Base-by-base conservation (phyloP, 2,113 vertebrate genomes). In the Erinaceus europaeus region DNA sequence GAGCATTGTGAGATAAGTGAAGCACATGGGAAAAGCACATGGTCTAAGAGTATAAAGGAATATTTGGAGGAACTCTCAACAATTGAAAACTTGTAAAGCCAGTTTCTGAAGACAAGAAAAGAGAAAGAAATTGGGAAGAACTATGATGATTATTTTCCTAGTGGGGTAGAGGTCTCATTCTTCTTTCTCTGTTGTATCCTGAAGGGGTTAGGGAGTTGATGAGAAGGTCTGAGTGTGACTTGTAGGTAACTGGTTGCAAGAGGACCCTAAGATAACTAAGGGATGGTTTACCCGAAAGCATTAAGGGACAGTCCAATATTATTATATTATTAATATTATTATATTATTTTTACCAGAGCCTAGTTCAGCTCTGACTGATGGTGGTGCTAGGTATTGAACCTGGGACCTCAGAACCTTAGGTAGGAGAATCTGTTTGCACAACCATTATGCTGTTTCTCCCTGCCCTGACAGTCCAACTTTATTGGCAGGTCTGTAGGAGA, bases 251-350 rank as follows among this genome's bases (percentile, higher is more conserved):
- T 71, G 62, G 10, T 13, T 90, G 53, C 11, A 50, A 38, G 5
- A n/a, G n/a, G n/a, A 57, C 9, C 72, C 71, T 69, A 68, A n/a
- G n/a, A n/a, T n/a, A 76, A 83, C 52, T 88, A 59, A 84, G 17
- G 34, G 5, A 4, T 62, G n/a, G 21, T 38, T 77, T 21, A 40
- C 14, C 25, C 72, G 74, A 12, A 50, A 59, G 3, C 1, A 46
- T 55, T 20, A 36, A 64, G n/a, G n/a, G n/a, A n/a, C n/a, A n/a
- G n/a, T n/a, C n/a, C n/a, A n/a, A n/a, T n/a, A n/a, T n/a, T n/a
- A n/a, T n/a, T n/a, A n/a, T n/a, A n/a, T n/a, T n/a, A n/a, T n/a
- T n/a, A n/a, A n/a, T n/a, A n/a, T n/a, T n/a, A n/a, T n/a, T n/a
- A n/a, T n/a, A n/a, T n/a, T n/a, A n/a, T n/a, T n/a, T n/a, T n/a